A percentile compares a stretch with the other conserved stretches of the same genome.
Conservation (phyloP, 2,113 vertebrate species). For the Myrmophylax atrothorax region DNA sequence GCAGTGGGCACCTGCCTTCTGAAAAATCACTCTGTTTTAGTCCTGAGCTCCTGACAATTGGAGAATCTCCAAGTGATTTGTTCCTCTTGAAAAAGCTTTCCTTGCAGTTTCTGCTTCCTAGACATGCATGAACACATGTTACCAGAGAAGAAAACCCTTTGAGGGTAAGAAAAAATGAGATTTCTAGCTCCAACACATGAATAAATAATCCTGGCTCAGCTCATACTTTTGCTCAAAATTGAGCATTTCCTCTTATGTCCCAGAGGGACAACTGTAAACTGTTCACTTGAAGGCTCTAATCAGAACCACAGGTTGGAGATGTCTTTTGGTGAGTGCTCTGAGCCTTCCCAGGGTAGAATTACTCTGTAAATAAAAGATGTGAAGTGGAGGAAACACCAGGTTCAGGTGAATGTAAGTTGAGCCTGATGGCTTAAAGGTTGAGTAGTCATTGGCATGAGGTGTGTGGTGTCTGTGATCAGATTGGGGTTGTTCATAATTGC, state of each 20-base stretch:
- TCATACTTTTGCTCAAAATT: not conserved
- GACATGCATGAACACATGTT: not conserved
- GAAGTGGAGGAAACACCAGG: not conserved
- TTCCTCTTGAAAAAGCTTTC: not conserved
- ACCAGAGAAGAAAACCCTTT: not conserved
- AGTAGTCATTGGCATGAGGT: not conserved
- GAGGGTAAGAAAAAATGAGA: not conserved
- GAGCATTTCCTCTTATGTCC: slow-evolving; percentile 15
- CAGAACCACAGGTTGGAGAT: not conserved
- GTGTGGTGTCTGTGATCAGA: not conserved
- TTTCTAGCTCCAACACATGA: not conserved
- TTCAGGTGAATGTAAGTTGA: not conserved
- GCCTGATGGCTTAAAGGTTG: not conserved
- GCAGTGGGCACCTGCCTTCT: not conserved
- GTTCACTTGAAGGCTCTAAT: not conserved
- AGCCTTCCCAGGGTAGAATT: not conserved
- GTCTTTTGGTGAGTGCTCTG: not conserved
- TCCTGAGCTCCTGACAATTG: not conserved
- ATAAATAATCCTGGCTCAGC: slow-evolving; percentile 33
- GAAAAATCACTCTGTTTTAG: not conserved
- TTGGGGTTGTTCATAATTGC: not conserved
- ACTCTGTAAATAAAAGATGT: not conserved
- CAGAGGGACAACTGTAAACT: not conserved
- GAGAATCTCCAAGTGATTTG: not conserved
- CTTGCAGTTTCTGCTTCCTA: not conserved